Percentiles rank a stretch among this genome's conserved stretches.
These are phyloP conservation scores for Strigamia maritima DNA, from an alignment of 2,888 invertebrate species.

Conservation along the genomic window DNA sequence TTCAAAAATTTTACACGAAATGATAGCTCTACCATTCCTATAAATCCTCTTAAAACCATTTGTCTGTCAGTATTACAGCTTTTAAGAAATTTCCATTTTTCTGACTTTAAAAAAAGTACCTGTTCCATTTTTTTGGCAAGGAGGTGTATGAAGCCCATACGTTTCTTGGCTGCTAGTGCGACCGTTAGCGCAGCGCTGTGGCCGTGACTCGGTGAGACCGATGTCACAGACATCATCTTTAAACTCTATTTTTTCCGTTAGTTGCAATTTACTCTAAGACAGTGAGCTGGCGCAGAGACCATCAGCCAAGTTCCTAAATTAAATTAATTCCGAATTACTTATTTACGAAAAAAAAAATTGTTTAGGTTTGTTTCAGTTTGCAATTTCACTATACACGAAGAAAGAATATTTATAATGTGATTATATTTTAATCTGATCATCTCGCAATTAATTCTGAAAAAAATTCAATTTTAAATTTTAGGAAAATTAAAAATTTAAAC, in stretches of 20 bases:
- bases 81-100: no score
- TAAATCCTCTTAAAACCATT: no score
- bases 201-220: no score
- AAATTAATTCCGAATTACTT: slow-evolving; percentile 16
- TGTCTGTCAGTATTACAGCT: no score
- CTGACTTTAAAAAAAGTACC: no score
- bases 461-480: background rate
- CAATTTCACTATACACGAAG: background rate
- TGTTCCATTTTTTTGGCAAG: no score
- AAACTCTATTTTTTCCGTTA: background rate
- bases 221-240: slow-evolving; percentile 2
- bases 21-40: no score
- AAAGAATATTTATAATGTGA: background rate
- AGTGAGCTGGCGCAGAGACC: background rate
- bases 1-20: no score
- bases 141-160: no score
- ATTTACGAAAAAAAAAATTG: background rate
- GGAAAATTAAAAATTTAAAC: background rate
- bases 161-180: no score
- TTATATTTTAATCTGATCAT: background rate
- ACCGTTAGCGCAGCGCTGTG: no score
- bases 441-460: background rate
- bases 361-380: background rate
- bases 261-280: background rate
- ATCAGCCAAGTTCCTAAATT: background rate